Evolutionary conservation across 2,888 invertebrate genomes (phyloP), one percentile per base, ranked within the genome.

Genomic region (Drepanosiphum platanoidis): DNA sequence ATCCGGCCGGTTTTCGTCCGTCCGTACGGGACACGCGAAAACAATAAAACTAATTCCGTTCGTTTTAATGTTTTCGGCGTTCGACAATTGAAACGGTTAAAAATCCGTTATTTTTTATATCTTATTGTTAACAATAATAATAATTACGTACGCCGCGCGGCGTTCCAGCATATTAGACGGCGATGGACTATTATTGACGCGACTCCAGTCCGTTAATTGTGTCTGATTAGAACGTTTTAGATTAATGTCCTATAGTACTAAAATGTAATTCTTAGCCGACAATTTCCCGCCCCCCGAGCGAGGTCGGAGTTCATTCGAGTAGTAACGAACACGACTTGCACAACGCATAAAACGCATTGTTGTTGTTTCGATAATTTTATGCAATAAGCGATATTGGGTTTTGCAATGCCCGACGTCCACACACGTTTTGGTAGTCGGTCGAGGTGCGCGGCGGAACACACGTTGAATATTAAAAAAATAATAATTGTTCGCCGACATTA

Each of bases 241-340:
- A 66, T 22, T 42, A 46, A 13, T n/a, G 15, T 74, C 36, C 32
- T 7, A 61, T 27, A 13, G 61, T 27, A 61, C 11, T 7, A 11
- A 42, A 11, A 9, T 9, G 42, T 27, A 27, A 9, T 61, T 61
- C 27, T 27, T 61, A 74, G 52, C n/a, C 11, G 46, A 52, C 46
- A 34, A 32, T 32, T 52, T 22, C 4, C 32, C 32, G n/a, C 46
- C 2, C 52, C 22, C 32, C 11, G 1, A 13, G 11, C n/a, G 52
- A 22, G 5, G 7, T 74, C 22, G n/a, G 52, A 52, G 52, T 34
- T 52, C 22, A 52, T 11, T 52, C 13, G 13, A 42, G 32, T 74
- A 42, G 32, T 74, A 46, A 74, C 32, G 22, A 22, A 74, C 11
- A 74, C n/a, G n/a, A n/a, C n/a, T n/a, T n/a, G n/a, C n/a, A n/a